phyloP scores from a whole-genome alignment of 2,113 vertebrate genomes.

The Edolisoma coerulescens region DNA sequence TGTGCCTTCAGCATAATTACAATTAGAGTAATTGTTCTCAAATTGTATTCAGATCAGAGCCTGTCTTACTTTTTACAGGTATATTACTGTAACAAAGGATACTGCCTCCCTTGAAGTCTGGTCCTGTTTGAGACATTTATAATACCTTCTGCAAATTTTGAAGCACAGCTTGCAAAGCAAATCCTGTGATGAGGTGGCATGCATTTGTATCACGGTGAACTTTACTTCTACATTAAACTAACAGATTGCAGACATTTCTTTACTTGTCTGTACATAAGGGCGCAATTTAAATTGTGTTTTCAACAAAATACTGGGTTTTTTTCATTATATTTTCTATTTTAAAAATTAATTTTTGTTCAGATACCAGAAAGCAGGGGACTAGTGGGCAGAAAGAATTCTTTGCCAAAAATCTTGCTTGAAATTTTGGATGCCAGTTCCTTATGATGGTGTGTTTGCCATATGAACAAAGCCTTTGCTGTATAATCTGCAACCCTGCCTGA shows the following conservation, averaged over 20 bases:
- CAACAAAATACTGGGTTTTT: rapidly evolving
- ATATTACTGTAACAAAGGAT: neutral
- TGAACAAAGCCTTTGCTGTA: neutral
- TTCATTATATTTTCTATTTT: neutral
- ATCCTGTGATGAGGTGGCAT: neutral
- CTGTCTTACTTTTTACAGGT: neutral
- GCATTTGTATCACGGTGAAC: neutral
- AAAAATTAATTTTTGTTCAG: neutral
- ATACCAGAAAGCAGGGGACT: neutral
- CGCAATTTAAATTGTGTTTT: neutral
- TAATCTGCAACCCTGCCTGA: neutral
- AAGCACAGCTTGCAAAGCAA: neutral
- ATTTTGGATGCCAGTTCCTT: neutral
- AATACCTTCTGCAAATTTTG: neutral
- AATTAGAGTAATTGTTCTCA: neutral
- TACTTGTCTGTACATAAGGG: neutral
- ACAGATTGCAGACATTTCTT: neutral
- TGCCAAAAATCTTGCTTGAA: neutral
- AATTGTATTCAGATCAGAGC: neutral
- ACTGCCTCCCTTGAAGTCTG: neutral
- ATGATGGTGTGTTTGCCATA: neutral
- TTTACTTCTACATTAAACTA: neutral
- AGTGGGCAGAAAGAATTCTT: neutral
- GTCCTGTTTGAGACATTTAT: neutral
- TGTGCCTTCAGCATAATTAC: neutral